A percentile compares a stretch with the other conserved stretches of the same genome.
phyloP scores from a whole-genome alignment of 2,888 invertebrate species.

The Megaustenia siamemsis region DNA sequence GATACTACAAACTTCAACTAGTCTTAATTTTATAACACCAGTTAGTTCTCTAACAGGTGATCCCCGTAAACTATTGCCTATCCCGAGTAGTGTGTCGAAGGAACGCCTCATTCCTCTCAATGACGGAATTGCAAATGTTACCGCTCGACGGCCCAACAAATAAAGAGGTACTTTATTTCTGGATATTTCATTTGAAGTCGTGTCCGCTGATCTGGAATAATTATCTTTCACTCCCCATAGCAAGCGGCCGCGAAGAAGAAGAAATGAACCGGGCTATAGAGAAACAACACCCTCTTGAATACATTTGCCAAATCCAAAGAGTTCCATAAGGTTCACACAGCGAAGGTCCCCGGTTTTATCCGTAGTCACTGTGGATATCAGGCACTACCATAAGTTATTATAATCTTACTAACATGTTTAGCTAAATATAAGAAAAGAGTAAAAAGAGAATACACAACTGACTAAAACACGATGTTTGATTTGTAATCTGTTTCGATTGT shows the following conservation, averaged over 20 bases:
- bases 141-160: conserved; percentile 16
- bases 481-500: too few species aligned
- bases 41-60: too few species aligned
- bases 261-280: neutral
- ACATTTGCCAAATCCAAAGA: neutral
- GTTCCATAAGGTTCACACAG: neutral
- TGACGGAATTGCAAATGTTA: conserved; percentile 25
- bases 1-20: neutral
- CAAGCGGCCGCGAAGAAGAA: neutral
- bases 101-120: neutral
- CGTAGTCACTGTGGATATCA: neutral
- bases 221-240: conserved; percentile 29
- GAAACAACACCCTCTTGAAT: conserved; percentile 16
- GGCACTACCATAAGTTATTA: neutral
- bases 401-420: too few species aligned
- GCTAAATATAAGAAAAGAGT: too few species aligned
- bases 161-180: conserved; percentile 20
- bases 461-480: too few species aligned
- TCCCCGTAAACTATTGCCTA: too few species aligned
- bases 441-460: too few species aligned
- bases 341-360: neutral
- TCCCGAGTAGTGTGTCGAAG: neutral
- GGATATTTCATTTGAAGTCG: conserved; percentile 25
- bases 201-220: conserved; percentile 37
- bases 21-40: too few species aligned